Evolutionary conservation across 2,113 vertebrate species (phyloP).

Genomic region (Mixornis gularis): DNA sequence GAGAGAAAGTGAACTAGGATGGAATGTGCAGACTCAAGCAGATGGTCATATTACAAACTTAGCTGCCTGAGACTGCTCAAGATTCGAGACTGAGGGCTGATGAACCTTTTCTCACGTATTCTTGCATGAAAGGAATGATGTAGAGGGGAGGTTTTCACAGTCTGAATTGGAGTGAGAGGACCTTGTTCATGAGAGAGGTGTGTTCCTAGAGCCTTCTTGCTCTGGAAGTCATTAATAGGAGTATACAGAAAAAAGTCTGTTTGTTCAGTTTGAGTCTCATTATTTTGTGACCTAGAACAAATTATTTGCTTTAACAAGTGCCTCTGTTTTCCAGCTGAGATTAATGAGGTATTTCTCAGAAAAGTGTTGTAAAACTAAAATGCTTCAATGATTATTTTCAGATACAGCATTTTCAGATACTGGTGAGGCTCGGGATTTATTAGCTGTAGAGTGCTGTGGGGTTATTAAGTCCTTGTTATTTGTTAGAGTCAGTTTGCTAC

Average conservation of each 20-base stretch:
- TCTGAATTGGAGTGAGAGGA: background rate
- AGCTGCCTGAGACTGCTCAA: background rate
- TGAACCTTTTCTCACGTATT: background rate
- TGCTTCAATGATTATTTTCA: background rate
- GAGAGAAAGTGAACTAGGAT: background rate
- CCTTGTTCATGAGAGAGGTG: background rate
- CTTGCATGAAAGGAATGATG: background rate
- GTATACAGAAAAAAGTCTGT: background rate
- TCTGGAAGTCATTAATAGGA: background rate
- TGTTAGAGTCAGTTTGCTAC: background rate
- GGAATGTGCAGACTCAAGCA: background rate
- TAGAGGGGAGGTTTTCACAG: background rate
- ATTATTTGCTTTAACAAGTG: background rate
- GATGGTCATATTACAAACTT: background rate
- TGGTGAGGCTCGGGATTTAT: background rate
- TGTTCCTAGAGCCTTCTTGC: background rate
- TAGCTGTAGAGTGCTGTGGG: background rate
- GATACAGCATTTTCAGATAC: background rate
- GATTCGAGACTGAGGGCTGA: background rate
- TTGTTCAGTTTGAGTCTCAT: background rate
- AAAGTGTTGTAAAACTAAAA: background rate
- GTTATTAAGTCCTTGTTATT: background rate
- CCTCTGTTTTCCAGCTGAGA: background rate
- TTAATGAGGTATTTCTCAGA: background rate
- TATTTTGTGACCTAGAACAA: background rate